These are phyloP conservation scores for Lypha dubia DNA, from an alignment of 2,888 invertebrate genomes.

Conservation along the genomic window DNA sequence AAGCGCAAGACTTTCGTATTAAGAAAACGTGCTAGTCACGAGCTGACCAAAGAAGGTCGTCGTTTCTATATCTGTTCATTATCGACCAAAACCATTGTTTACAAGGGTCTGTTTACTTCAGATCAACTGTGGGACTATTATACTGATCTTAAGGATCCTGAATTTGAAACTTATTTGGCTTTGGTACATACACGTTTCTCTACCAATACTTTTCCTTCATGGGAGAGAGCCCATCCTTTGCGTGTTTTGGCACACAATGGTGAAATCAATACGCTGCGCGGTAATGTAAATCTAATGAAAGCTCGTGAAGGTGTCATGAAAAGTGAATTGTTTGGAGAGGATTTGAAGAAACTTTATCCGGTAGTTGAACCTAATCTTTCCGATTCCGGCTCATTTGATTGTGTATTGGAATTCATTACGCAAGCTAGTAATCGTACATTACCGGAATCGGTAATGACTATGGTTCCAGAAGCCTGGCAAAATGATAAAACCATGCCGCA, in stretches of 20 bases:
- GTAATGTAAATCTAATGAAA: constrained; percentile 99
- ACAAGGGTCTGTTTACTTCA: constrained; percentile 98
- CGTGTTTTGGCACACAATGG: constrained; percentile 98
- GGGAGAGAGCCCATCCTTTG: constrained; percentile 99
- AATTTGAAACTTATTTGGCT: constrained; percentile 96
- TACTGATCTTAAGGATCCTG: constrained; percentile 88
- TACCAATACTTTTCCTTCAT: constrained; percentile 99
- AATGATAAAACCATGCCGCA: constrained; percentile 95
- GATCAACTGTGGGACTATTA: constrained; percentile 93
- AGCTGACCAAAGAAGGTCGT: constrained; percentile 92
- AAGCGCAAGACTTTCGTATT: constrained; percentile 92
- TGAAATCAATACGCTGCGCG: constrained; percentile 99
- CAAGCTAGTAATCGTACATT: constrained; percentile 95
- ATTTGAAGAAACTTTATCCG: constrained; percentile 95
- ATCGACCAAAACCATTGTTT: constrained; percentile 94
- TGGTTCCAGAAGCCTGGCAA: constrained; percentile 99
- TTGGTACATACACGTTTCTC: constrained; percentile 99
- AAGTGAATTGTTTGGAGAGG: constrained; percentile 89
- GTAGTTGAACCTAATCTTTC: constrained; percentile 99
- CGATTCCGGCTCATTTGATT: constrained; percentile 98
- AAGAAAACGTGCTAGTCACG: constrained; percentile 96
- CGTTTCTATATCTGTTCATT: constrained; percentile 98
- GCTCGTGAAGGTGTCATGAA: constrained; percentile 99
- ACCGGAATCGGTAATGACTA: constrained; percentile 99
- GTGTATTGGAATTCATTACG: constrained; percentile 97